Evolutionary conservation across 2,113 vertebrate genomes (phyloP).

Genomic region (Phasianus colchicus): DNA sequence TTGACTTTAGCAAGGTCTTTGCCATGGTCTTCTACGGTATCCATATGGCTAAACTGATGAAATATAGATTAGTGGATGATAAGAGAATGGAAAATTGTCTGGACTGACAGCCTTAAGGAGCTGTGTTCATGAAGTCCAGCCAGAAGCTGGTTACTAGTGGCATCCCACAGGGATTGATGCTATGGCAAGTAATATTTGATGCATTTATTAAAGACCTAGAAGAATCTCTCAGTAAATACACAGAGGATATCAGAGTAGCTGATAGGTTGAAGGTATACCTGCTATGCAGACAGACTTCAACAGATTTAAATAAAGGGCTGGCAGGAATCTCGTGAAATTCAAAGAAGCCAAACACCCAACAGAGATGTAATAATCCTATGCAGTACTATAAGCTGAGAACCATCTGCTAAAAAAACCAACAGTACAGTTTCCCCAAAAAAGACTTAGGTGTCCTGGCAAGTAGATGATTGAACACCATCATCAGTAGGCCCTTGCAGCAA

Average conservation of each 20-base stretch:
- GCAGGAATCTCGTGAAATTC: not conserved
- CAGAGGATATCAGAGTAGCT: not conserved
- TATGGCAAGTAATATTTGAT: not conserved
- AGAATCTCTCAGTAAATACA: not conserved
- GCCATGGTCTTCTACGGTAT: not conserved
- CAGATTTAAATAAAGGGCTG: not conserved
- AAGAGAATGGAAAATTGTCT: not conserved
- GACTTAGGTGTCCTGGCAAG: not conserved
- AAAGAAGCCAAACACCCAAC: not conserved
- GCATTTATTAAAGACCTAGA: not conserved
- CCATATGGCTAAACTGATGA: not conserved
- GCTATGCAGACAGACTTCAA: not conserved
- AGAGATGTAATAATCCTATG: not conserved
- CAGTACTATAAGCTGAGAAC: not conserved
- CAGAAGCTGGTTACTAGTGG: not conserved
- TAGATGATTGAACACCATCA: not conserved
- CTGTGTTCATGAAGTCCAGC: not conserved
- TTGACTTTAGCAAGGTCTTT: not conserved
- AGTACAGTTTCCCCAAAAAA: not conserved
- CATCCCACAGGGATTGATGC: not conserved
- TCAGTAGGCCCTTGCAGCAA: not conserved
- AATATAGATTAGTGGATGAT: not conserved
- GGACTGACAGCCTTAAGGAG: not conserved
- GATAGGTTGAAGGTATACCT: not conserved
- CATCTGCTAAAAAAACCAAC: not conserved